Evolutionary conservation across 30 jellyfish, hydroid and myxozoan genomes (phyloP).

Genomic region (Chrysaora quinquecirrha): DNA sequence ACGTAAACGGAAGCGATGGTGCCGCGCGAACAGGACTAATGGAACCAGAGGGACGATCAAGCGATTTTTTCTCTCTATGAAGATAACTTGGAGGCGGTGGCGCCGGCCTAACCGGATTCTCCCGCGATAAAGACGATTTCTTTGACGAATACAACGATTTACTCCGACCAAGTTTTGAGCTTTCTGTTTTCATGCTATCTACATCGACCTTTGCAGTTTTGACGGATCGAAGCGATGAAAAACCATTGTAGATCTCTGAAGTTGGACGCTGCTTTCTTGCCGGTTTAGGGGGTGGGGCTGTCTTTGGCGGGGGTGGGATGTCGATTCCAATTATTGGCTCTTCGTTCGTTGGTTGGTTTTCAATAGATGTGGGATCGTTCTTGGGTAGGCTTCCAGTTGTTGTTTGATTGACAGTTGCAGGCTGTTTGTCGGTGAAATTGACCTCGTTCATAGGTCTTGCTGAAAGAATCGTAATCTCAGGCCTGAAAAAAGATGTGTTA

Average conservation of each 20-base stretch:
- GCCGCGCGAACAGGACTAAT: slow-evolving; percentile 50
- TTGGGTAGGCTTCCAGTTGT: neutral
- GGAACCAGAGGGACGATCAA: neutral
- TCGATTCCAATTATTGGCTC: slow-evolving; percentile 21
- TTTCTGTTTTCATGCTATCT: slow-evolving; percentile 26
- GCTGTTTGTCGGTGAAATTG: neutral
- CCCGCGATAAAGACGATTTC: slow-evolving; percentile 42
- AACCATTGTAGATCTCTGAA: slow-evolving; percentile 64
- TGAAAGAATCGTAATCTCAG: slow-evolving; percentile 51
- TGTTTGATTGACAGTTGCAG: neutral
- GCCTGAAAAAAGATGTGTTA: slow-evolving; percentile 29
- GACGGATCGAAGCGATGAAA: slow-evolving; percentile 39
- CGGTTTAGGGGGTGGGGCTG: slow-evolving; percentile 43
- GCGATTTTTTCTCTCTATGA: neutral
- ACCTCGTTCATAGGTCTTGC: slow-evolving; percentile 65
- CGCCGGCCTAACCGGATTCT: slow-evolving; percentile 44
- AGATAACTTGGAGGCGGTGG: slow-evolving; percentile 33
- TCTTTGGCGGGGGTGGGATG: slow-evolving; percentile 4
- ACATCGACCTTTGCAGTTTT: slow-evolving; percentile 36
- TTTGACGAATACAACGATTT: slow-evolving; percentile 47
- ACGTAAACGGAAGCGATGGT: slow-evolving; percentile 35
- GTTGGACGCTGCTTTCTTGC: slow-evolving; percentile 59
- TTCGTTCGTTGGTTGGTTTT: neutral
- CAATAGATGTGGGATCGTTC: slow-evolving; percentile 10
- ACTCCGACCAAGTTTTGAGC: slow-evolving; percentile 43